phyloP scores from a whole-genome alignment of 2,113 vertebrate genomes.

The Rhombomys opimus region DNA sequence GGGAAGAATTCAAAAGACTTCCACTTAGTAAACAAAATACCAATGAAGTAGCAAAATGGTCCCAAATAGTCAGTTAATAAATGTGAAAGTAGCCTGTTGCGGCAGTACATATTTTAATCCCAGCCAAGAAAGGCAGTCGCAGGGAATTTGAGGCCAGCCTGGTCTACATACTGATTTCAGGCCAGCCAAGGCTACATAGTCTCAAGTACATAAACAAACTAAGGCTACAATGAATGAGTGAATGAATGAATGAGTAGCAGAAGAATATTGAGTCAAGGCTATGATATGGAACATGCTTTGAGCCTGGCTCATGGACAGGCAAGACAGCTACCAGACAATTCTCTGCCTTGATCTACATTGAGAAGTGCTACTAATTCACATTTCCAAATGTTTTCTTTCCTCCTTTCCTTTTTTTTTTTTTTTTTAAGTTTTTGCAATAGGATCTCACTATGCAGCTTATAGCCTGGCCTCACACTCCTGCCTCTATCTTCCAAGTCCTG shows the following conservation, averaged over 20 bases:
- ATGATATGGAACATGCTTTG: background rate
- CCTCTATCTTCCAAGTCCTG: no score
- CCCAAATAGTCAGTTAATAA: background rate
- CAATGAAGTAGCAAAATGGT: slow-evolving; percentile 33
- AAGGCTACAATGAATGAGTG: background rate
- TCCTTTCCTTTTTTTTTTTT: no score
- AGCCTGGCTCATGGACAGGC: background rate
- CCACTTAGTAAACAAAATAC: slow-evolving; percentile 25
- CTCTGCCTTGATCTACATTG: slow-evolving; percentile 32
- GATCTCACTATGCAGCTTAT: no score
- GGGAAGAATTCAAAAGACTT: slow-evolving; percentile 35
- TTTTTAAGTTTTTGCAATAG: no score
- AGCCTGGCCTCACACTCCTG: no score
- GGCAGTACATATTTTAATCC: background rate
- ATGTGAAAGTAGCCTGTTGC: background rate
- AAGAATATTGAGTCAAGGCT: slow-evolving; percentile 28
- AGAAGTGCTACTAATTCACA: slow-evolving; percentile 26
- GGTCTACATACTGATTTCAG: background rate
- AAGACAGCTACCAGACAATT: background rate
- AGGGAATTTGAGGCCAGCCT: background rate
- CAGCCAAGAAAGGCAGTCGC: background rate
- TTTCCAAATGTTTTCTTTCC: background rate
- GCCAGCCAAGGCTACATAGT: background rate
- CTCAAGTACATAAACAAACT: background rate
- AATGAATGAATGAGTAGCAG: background rate